Percentiles rank a stretch among this genome's conserved stretches.
Conservation (phyloP, 2,113 vertebrate species). For the Gobio gobio region DNA sequence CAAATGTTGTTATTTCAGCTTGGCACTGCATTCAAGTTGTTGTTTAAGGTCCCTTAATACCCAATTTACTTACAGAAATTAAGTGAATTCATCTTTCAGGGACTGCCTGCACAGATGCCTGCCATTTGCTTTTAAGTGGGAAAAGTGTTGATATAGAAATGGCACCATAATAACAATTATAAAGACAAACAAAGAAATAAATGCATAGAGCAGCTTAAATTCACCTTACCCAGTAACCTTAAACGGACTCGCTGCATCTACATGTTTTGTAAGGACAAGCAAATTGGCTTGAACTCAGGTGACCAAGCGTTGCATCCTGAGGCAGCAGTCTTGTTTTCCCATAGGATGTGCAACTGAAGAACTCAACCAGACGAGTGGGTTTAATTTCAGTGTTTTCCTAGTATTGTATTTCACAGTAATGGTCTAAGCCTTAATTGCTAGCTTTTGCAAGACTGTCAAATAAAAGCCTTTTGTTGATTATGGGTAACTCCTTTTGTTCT, state of each 20-base stretch:
- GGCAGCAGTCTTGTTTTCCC: constrained; percentile 38
- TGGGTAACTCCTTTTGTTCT: neutral
- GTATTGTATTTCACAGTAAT: neutral
- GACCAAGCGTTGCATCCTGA: constrained; percentile 30
- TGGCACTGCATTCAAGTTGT: constrained; percentile 45
- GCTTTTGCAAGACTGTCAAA: neutral
- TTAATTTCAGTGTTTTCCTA: constrained; percentile 25
- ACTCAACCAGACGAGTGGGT: constrained; percentile 21
- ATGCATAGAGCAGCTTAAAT: neutral
- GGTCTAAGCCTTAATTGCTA: constrained; percentile 1
- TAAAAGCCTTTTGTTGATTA: constrained; percentile 24
- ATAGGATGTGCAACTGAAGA: constrained; percentile 7
- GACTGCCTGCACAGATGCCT: constrained; percentile 15
- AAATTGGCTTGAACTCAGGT: constrained; percentile 40
- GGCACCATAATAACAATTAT: neutral
- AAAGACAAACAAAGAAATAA: neutral
- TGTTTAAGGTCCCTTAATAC: constrained; percentile 50
- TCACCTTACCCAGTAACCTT: neutral
- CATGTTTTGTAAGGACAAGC: constrained; percentile 34
- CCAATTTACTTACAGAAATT: constrained; percentile 55
- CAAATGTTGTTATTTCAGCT: constrained; percentile 51
- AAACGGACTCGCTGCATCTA: constrained; percentile 1
- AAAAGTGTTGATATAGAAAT: neutral
- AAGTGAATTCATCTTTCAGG: constrained; percentile 51
- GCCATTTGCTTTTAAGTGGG: constrained; percentile 1